Evolutionary conservation across 2,888 invertebrate species (phyloP).

Genomic region (Endotricha flammealis): DNA sequence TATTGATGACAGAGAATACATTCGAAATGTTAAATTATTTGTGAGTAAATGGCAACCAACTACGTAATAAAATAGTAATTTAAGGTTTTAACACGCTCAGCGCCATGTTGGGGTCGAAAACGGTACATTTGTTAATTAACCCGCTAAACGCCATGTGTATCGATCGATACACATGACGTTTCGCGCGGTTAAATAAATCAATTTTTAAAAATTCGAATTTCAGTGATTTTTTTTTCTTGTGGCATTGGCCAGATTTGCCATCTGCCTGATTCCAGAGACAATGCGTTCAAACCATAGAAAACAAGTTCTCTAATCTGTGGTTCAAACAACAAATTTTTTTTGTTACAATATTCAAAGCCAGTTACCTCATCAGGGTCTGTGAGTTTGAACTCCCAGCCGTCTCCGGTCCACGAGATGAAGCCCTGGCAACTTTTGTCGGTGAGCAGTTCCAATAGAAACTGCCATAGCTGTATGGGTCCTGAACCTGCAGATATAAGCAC

Average conservation of each 20-base stretch:
- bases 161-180: too few species aligned
- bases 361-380: constrained; percentile 97
- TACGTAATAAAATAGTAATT: not conserved
- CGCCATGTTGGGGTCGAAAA: too few species aligned
- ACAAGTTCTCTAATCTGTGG: too few species aligned
- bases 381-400: constrained; percentile 99
- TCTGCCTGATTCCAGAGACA: too few species aligned
- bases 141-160: not conserved
- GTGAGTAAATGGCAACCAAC: too few species aligned
- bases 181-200: too few species aligned
- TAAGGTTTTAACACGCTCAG: not conserved
- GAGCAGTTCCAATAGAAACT: constrained; percentile 95
- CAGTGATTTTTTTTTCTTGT: too few species aligned
- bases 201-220: too few species aligned
- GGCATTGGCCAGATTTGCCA: too few species aligned
- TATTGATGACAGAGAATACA: too few species aligned
- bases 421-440: constrained; percentile 97
- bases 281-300: too few species aligned
- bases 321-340: not conserved
- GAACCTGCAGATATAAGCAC: constrained; percentile 82
- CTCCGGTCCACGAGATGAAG: constrained; percentile 99
- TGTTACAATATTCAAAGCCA: not conserved
- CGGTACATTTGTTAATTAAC: not conserved
- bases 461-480: constrained; percentile 99
- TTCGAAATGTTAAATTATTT: too few species aligned